These are phyloP conservation scores for Tetranychus truncatus DNA, from an alignment of 2,888 invertebrate genomes.

Conservation along the genomic window DNA sequence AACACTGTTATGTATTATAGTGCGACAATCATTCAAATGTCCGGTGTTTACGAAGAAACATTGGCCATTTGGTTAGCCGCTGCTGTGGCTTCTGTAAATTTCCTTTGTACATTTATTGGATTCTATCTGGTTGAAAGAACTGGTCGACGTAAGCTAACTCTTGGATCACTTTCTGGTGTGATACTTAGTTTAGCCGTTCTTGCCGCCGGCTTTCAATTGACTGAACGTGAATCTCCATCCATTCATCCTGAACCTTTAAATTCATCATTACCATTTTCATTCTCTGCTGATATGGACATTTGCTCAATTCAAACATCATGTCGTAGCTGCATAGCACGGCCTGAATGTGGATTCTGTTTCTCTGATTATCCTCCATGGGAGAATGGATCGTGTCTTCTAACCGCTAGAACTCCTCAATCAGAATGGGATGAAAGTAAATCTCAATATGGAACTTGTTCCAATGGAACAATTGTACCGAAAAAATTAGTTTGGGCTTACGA, in stretches of 20 bases:
- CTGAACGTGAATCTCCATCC: not conserved
- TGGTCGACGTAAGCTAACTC: constrained; percentile 33
- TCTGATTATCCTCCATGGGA: constrained; percentile 10
- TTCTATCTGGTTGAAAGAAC: constrained; percentile 37
- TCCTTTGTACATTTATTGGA: constrained; percentile 37
- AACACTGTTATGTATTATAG: constrained; percentile 41
- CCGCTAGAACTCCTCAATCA: too few species aligned
- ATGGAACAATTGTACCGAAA: constrained; percentile 21
- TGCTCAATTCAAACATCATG: constrained; percentile 32
- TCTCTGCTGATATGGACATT: constrained; percentile 5
- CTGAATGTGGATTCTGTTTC: constrained; percentile 37
- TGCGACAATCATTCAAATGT: constrained; percentile 38
- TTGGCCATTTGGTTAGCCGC: constrained; percentile 38
- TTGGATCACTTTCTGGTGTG: constrained; percentile 33
- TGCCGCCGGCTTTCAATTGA: constrained; percentile 35
- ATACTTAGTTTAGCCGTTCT: constrained; percentile 33
- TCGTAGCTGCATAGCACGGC: constrained; percentile 34
- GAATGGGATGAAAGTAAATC: not conserved
- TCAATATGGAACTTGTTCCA: constrained; percentile 30
- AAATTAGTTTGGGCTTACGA: constrained; percentile 33
- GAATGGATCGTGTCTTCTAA: not conserved
- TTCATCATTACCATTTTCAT: constrained; percentile 20
- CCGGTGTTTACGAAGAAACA: constrained; percentile 33
- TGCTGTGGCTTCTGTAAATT: constrained; percentile 35
- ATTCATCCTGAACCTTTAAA: constrained; percentile 25